phyloP scores from a whole-genome alignment of 2,113 vertebrate genomes.

The Pseudopodoces humilis region DNA sequence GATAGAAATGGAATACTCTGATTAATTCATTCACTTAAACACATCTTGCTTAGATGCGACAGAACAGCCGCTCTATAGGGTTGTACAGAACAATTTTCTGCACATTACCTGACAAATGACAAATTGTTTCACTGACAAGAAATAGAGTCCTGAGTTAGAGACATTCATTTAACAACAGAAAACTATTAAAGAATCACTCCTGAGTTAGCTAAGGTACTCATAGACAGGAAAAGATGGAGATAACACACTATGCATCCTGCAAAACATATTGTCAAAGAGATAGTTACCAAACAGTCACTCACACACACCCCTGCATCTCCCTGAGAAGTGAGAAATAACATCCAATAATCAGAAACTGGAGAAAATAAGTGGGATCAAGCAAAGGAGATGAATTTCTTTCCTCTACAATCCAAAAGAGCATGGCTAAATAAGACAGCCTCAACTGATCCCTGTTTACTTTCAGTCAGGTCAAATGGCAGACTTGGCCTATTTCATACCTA shows the following conservation, averaged over 20 bases:
- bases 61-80: neutral
- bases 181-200: neutral
- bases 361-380: neutral
- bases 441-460: neutral
- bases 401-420: neutral
- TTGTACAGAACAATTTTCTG: neutral
- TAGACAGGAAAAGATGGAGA: neutral
- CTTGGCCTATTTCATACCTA: neutral
- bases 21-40: constrained; percentile 10
- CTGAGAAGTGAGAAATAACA: neutral
- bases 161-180: neutral
- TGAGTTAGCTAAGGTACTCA: neutral
- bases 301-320: fast-evolving
- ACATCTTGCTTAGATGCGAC: neutral
- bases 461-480: neutral
- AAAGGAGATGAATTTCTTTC: neutral
- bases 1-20: neutral
- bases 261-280: neutral
- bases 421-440: neutral
- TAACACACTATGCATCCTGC: fast-evolving
- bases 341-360: neutral
- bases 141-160: neutral
- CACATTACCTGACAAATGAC: neutral
- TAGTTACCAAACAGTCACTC: neutral
- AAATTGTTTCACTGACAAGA: neutral